Percentiles rank a stretch among this genome's conserved stretches.
Conservation (phyloP, 2,888 invertebrate species). For the Chrysomela aeneicollis region DNA sequence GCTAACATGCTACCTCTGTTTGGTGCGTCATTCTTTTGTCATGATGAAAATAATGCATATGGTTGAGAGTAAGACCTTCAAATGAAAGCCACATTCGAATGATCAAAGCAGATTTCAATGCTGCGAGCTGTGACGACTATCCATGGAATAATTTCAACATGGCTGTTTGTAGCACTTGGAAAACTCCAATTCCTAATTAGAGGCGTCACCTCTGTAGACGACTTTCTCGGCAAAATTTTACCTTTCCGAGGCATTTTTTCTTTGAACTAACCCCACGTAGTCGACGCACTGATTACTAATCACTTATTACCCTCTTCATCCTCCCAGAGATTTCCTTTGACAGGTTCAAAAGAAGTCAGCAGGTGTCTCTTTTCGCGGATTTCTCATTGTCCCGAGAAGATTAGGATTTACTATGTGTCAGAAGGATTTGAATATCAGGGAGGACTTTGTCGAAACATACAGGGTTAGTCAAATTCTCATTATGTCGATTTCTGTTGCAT, state of each 20-base stretch:
- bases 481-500: too few species aligned
- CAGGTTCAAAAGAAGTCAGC: slow-evolving; percentile 21
- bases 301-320: slow-evolving; percentile 44
- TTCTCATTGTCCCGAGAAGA: slow-evolving; percentile 23
- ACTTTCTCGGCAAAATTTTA: slow-evolving; percentile 30
- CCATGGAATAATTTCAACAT: slow-evolving; percentile 19
- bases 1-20: too few species aligned
- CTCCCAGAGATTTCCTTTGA: slow-evolving; percentile 47
- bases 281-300: slow-evolving; percentile 52
- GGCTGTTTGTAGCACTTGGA: slow-evolving; percentile 35
- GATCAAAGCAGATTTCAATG: slow-evolving; percentile 6
- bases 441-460: not conserved
- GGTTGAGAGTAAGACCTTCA: slow-evolving; percentile 21
- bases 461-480: not conserved
- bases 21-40: too few species aligned
- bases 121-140: slow-evolving; percentile 25
- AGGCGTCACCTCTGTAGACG: slow-evolving; percentile 30
- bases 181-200: slow-evolving; percentile 43
- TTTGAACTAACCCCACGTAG: slow-evolving; percentile 48
- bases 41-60: slow-evolving; percentile 9
- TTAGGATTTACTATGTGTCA: slow-evolving; percentile 22
- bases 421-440: not conserved
- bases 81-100: slow-evolving; percentile 26
- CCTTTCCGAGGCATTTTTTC: slow-evolving; percentile 17
- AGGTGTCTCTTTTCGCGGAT: slow-evolving; percentile 29